Evolutionary conservation across 2,888 invertebrate genomes (phyloP).

Genomic region (Aphodius sticticus): DNA sequence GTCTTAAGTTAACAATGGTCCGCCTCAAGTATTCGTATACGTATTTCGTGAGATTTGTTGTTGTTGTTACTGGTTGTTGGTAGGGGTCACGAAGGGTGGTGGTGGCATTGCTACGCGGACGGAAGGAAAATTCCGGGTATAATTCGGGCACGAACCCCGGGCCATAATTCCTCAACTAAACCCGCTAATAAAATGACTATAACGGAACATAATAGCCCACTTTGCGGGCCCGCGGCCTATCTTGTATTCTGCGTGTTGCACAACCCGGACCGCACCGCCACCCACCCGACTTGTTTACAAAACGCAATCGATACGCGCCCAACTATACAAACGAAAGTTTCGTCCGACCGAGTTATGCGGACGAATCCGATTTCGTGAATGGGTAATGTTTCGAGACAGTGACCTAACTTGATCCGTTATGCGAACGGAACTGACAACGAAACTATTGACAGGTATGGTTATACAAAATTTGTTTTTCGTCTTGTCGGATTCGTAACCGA

Average conservation of each 20-base stretch:
- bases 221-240: neutral
- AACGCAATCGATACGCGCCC: neutral
- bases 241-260: slow-evolving; percentile 5
- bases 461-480: neutral
- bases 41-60: neutral
- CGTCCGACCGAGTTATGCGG: neutral
- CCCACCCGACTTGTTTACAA: neutral
- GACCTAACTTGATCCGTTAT: slow-evolving; percentile 4
- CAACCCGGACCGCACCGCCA: neutral
- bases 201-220: slow-evolving; percentile 8
- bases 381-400: neutral
- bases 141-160: slow-evolving; percentile 13
- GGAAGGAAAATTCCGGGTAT: slow-evolving; percentile 14
- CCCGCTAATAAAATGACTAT: slow-evolving; percentile 16
- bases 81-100: neutral
- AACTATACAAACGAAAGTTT: slow-evolving; percentile 4
- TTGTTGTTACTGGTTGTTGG: neutral
- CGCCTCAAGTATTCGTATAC: neutral
- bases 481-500: no score
- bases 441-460: neutral
- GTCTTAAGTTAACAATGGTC: neutral
- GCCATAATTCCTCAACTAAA: slow-evolving; percentile 12
- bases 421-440: neutral
- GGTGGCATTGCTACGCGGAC: neutral
- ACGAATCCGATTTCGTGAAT: neutral